Evolutionary conservation across 2,113 vertebrate genomes (phyloP).

Genomic region (Pygoscelis adeliae): DNA sequence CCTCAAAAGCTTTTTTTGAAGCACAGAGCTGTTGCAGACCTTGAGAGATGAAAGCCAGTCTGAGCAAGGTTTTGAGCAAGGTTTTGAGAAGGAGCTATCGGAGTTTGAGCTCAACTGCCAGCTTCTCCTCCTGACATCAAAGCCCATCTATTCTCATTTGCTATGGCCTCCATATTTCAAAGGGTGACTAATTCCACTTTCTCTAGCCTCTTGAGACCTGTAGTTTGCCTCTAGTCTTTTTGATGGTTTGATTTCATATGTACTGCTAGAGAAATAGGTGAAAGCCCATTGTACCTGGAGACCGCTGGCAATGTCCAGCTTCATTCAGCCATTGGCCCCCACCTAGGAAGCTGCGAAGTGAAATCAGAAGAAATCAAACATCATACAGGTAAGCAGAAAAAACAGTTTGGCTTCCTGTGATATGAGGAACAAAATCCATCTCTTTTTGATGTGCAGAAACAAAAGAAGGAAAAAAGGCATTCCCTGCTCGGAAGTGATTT

Average conservation of each 20-base stretch:
- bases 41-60: neutral
- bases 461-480: neutral
- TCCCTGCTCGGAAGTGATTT: neutral
- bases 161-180: neutral
- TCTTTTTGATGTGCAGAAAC: conserved; percentile 13
- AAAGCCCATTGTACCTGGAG: neutral
- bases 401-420: neutral
- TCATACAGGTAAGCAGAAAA: neutral
- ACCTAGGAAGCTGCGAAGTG: neutral
- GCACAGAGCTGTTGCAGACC: neutral
- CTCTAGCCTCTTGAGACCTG: neutral
- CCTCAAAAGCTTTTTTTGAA: neutral
- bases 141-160: neutral
- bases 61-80: neutral
- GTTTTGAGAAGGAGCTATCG: neutral
- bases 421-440: neutral
- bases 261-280: neutral
- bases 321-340: neutral
- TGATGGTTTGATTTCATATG: neutral
- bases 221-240: neutral
- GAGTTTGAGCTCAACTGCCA: neutral
- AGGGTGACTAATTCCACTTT: neutral
- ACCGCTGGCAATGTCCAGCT: neutral
- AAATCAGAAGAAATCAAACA: neutral
- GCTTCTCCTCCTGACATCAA: conserved; percentile 13